These are phyloP conservation scores for Datnioides undecimradiatus DNA, from an alignment of 2,113 vertebrate species.

Conservation along the genomic window DNA sequence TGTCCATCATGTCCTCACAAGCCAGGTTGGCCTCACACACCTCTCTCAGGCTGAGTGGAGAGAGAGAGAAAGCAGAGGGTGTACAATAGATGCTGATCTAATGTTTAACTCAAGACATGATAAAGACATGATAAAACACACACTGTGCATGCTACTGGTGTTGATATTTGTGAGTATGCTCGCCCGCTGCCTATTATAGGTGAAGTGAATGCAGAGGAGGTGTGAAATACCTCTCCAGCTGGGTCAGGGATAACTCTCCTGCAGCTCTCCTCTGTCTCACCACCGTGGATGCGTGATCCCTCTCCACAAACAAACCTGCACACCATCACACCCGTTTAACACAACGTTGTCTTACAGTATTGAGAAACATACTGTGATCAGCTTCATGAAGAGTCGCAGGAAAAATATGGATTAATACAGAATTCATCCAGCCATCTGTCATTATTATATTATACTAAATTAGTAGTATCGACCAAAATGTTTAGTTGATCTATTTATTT, in stretches of 20 bases:
- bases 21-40: constrained; percentile 85
- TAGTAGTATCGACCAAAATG: not conserved
- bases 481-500: no score
- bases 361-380: no score
- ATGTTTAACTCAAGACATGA: not conserved
- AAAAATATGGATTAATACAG: not conserved
- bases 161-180: not conserved
- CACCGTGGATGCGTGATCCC: constrained; percentile 64
- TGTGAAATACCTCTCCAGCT: constrained; percentile 78
- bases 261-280: constrained; percentile 79
- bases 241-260: constrained; percentile 50
- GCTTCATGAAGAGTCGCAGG: no score
- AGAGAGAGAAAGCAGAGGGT: not conserved
- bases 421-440: no score
- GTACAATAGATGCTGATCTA: not conserved
- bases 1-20: constrained; percentile 85
- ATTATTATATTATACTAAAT: no score
- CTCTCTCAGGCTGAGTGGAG: constrained; percentile 77
- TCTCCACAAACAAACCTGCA: constrained; percentile 75
- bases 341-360: not conserved
- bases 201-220: not conserved
- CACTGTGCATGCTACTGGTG: not conserved
- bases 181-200: not conserved
- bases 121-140: not conserved
- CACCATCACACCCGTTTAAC: not conserved